These are phyloP conservation scores for Labeo catla DNA, from an alignment of 2,113 vertebrate genomes.

Conservation along the genomic window DNA sequence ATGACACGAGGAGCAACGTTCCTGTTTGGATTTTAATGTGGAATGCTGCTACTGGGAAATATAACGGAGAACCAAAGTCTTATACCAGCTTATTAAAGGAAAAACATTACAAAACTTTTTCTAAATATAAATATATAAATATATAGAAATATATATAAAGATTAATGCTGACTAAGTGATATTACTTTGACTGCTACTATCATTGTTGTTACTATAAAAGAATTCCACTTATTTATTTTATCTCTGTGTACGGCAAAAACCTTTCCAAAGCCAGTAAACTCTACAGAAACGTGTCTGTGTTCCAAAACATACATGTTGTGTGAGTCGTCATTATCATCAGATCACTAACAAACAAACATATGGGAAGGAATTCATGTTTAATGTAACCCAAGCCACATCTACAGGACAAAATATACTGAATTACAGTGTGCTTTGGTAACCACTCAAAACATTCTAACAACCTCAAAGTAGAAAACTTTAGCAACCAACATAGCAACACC, in stretches of 20 bases:
- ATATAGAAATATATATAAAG: slow-evolving; percentile 66
- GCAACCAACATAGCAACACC: too few species aligned
- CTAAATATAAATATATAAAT: slow-evolving; percentile 32
- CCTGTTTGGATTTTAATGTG: slow-evolving; percentile 72
- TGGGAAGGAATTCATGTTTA: neutral
- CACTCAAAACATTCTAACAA: neutral
- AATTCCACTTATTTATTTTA: slow-evolving; percentile 85
- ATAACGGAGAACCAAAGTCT: slow-evolving; percentile 78
- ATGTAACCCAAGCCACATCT: neutral
- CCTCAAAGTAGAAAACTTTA: too few species aligned
- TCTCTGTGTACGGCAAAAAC: slow-evolving; percentile 77
- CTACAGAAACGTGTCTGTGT: slow-evolving; percentile 70
- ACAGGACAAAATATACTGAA: neutral
- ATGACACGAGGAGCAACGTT: slow-evolving; percentile 75
- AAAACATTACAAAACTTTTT: slow-evolving; percentile 73
- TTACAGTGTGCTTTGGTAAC: neutral
- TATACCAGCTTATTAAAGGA: slow-evolving; percentile 78
- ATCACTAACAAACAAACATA: neutral
- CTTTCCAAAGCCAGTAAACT: slow-evolving; percentile 81
- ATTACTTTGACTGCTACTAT: slow-evolving; percentile 79
- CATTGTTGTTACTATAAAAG: slow-evolving; percentile 81
- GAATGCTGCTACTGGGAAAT: slow-evolving; percentile 81
- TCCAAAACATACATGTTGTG: slow-evolving; percentile 63
- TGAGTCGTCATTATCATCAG: slow-evolving; percentile 46
- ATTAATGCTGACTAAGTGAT: slow-evolving; percentile 77